phyloP scores from a whole-genome alignment of 2,797 vertebrate species.

The Antrozous pallidus region DNA sequence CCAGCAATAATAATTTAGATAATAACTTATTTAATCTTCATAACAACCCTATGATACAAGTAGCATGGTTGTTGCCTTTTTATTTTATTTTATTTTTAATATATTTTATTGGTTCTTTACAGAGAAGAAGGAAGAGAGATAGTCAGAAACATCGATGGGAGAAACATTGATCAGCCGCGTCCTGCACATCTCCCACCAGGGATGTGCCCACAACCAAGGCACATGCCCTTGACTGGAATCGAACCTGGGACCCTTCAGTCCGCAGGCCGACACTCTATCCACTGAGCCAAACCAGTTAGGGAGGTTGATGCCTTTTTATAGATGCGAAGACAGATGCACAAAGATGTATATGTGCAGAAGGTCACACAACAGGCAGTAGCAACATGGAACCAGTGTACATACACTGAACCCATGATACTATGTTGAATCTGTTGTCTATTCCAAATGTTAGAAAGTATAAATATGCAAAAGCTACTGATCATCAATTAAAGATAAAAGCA shows the following conservation, averaged over 20 bases:
- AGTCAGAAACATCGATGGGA: too few relatives aligned
- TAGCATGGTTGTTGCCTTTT: not conserved
- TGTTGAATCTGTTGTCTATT: not conserved
- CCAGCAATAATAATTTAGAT: not conserved
- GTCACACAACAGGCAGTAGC: not conserved
- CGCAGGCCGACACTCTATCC: too few relatives aligned
- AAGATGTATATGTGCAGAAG: not conserved
- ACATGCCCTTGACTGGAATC: too few relatives aligned
- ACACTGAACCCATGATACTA: not conserved
- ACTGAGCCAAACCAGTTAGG: too few relatives aligned
- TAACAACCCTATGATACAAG: not conserved
- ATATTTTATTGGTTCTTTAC: too few relatives aligned
- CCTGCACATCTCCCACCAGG: too few relatives aligned
- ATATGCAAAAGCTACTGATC: not conserved
- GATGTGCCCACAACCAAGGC: too few relatives aligned
- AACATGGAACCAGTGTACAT: not conserved
- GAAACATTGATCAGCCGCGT: too few relatives aligned
- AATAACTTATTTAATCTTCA: not conserved
- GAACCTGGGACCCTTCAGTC: too few relatives aligned
- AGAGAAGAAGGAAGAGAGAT: too few relatives aligned
- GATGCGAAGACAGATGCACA: not conserved
- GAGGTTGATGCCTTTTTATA: not conserved
- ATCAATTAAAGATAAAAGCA: not conserved
- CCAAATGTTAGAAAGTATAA: not conserved
- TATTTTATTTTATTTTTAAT: constrained; percentile 28